These are phyloP conservation scores for Nymphalis polychloros DNA, from an alignment of 2,888 invertebrate genomes.

Conservation along the genomic window DNA sequence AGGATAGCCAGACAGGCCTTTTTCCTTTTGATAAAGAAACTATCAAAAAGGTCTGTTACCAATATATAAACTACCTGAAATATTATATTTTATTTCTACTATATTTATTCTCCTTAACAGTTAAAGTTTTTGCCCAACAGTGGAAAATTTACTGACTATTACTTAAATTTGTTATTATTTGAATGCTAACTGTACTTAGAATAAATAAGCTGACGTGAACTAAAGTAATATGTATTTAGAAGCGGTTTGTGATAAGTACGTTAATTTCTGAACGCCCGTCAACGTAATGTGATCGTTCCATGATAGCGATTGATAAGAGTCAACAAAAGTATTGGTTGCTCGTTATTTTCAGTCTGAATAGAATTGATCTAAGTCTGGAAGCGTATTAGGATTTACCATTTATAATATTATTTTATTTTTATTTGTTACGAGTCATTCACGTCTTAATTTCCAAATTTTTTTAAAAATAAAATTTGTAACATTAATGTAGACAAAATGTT, in stretches of 20 bases:
- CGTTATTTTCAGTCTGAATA: conserved; percentile 36
- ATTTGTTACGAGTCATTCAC: too few species aligned
- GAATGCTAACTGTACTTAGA: conserved; percentile 19
- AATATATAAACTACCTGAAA: too few species aligned
- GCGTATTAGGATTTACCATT: neutral
- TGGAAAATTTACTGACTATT: neutral
- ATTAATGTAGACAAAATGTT: too few species aligned
- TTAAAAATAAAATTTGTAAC: too few species aligned
- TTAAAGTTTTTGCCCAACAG: neutral
- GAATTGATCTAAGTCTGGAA: conserved; percentile 36
- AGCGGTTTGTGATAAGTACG: conserved; percentile 39
- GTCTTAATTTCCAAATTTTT: neutral
- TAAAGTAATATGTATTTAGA: conserved; percentile 33
- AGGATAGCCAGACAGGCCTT: too few species aligned
- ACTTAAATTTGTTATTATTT: neutral
- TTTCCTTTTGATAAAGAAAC: too few species aligned
- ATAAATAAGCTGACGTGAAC: conserved; percentile 22
- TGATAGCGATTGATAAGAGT: conserved; percentile 36
- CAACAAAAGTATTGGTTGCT: conserved; percentile 35
- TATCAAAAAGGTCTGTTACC: too few species aligned
- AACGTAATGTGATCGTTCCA: conserved; percentile 39
- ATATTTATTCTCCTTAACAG: too few species aligned
- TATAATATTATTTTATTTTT: conserved; percentile 6
- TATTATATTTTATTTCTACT: too few species aligned
- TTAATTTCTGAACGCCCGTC: conserved; percentile 37